Base-by-base conservation (phyloP, 37 sponge, comb jelly and placozoan genomes). In the Hormiphora californensis region DNA sequence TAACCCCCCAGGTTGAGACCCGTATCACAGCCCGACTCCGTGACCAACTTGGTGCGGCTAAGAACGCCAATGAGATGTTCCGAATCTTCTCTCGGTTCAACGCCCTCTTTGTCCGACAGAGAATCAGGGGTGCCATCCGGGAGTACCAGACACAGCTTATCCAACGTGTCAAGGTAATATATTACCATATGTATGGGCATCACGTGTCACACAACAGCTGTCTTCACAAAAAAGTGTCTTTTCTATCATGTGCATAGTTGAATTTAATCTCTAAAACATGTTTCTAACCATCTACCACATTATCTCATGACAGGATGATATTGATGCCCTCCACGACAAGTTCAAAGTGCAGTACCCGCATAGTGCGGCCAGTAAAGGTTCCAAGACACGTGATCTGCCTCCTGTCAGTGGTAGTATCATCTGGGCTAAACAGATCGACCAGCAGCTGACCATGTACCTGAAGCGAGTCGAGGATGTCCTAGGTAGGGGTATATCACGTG, bases 111-210 rank as follows among this genome's bases (percentile, higher is more conserved):
- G 99, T 97, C 32, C 86, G 99, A 17, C 92, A 94, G 31, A 93
- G 94, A 87, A 97, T 97, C 68, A 89, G 94, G 37, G 98, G 98
- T 0, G 99, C 99, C 54, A 97, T 97, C 59, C 85, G 94, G 43
- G 99, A 97, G 55, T 97, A 97, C 89, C 99, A 97, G 91, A 92
- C 95, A 0, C 95, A 97, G 89, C 92, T 97, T 38, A 97, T 97
- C 1, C 93, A 94, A 86, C 49, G 95, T 17, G 99, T 97, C n/a
- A 97, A 97, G 90, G 81, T 73, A 15, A 11, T 46, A 12, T 46
- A 15, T 46, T 46, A 8, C 51, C 12, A 15, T 12, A 15, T 46
- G 8, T 46, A 12, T 46, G 8, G 11, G 8, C 11, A 46, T 46
- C 12, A 8, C 12, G 51, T 46, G 51, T 12, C 8, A 46, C 11